Base-by-base conservation (phyloP, 2,797 vertebrate species). In the Anguilla marmorata region DNA sequence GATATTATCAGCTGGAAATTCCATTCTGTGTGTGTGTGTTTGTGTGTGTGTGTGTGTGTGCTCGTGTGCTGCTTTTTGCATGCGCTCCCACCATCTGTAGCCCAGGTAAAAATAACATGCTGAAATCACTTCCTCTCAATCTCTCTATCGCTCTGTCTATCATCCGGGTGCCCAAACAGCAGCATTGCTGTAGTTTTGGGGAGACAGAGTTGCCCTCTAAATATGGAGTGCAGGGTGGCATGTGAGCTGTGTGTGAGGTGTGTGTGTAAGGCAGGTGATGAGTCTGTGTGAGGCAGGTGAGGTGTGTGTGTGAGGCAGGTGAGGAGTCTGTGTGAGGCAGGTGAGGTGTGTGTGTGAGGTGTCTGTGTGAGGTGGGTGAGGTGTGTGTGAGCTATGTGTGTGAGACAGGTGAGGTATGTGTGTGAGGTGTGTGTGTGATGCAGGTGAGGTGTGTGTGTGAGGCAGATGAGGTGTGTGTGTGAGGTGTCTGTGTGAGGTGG, bases 71-170 rank as follows among this genome's bases (percentile, higher is more conserved):
- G 41, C 24, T 50, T 48, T 50, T 82, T 45, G 19, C 16, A n/a
- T 50, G 8, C 45, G 24, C 50, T 82, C 79, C 79, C 45, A 82
- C 21, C 79, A 48, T 7, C 79, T 82, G 79, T 82, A 50, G 21
- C 19, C 41, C 30, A 45, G 19, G 21, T 24, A 41, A 82, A n/a
- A 9, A 82, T 45, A 82, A 56, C 54, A 56, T 19, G 24, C 41
- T 82, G 16, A 21, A 37, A 82, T 82, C 79, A 41, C 74, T 79
- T 79, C 37, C 12, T 45, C 16, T 21, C 74, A 0, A 79, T 79
- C 74, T 41, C 76, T 80, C 76, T 80, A 8, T 45, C 60, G 82
- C 16, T 82, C 79, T 56, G 80, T 87, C 79, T 27, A 37, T 87
- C 74, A 82, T 82, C 1, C 45, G 11, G 79, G 41, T n/a, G 21